Evolutionary conservation across 2,797 vertebrate genomes (phyloP).

Genomic region (Loriculus beryllinus): DNA sequence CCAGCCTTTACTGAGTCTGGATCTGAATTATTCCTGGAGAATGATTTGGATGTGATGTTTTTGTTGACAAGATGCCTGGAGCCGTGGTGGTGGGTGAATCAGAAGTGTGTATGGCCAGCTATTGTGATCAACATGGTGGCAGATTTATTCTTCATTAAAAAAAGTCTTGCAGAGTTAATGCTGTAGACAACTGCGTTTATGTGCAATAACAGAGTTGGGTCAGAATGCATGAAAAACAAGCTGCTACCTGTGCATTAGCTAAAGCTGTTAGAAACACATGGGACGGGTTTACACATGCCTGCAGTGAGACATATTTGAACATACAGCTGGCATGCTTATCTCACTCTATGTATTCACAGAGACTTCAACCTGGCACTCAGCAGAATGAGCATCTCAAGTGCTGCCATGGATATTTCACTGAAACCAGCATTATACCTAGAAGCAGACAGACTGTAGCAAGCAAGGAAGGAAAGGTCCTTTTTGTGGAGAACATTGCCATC

Average conservation of each 20-base stretch:
- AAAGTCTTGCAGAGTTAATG: not conserved
- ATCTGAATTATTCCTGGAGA: not conserved
- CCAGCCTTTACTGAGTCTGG: not conserved
- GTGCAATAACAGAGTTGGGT: not conserved
- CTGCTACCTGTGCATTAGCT: not conserved
- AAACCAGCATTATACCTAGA: not conserved
- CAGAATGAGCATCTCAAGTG: not conserved
- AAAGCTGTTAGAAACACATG: not conserved
- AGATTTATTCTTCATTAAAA: not conserved
- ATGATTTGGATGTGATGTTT: not conserved
- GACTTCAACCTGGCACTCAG: not conserved
- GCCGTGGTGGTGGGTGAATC: not conserved
- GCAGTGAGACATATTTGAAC: not conserved
- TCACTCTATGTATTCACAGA: not conserved
- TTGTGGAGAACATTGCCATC: constrained; percentile 59
- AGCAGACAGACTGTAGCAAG: not conserved
- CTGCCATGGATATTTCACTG: not conserved
- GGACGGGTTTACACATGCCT: not conserved
- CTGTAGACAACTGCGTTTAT: not conserved
- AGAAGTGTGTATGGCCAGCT: not conserved
- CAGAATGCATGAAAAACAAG: not conserved
- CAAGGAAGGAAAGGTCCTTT: not conserved
- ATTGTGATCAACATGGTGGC: not conserved
- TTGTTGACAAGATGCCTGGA: not conserved
- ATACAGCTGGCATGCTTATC: not conserved